Evolutionary conservation across 2,888 invertebrate species (phyloP), one percentile per base, ranked within the genome.

Genomic region (Chrysopilus asiliformis): DNA sequence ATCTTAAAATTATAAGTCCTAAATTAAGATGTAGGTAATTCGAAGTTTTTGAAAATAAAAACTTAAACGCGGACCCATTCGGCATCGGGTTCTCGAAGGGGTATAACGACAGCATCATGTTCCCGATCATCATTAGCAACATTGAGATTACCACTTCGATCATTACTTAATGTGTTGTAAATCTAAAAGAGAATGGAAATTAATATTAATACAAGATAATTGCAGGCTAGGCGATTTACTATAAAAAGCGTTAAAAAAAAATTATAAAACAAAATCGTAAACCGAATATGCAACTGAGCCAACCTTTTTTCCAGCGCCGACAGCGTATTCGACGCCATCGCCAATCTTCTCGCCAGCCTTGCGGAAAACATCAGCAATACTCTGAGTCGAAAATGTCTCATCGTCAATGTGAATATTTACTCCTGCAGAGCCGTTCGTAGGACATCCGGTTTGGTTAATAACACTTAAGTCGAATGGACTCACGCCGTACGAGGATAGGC

Each of bases 291-390:
- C 39, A 37, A 41, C 42, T 32, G 32, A 35, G 19, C 37, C 41
- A n/a, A 78, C 71, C 41, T 72, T 76, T 55, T 78, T 78, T 9
- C 79, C 77, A 1, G 78, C 70, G 14, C 71, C 71, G 1, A 78
- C 75, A 1, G 77, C 71, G 58, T 74, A 79, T 51, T 81, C 79
- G 0, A 82, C 74, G 0, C 77, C 78, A 42, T 73, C 71, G 30
- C 81, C 81, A 29, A 82, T 66, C 49, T 71, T 79, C 36, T 74
- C 75, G 1, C 81, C 82, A 19, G 79, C 76, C 53, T 77, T 79
- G 45, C 74, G 69, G 6, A 84, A 76, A 2, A 74, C 77, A 34
- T 73, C 69, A 1, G 78, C 83, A 24, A 83, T 71, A 50, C 73
- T 79, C 45, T 79, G 72, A 0, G 80, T 69, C 1, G 78, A 78